These are phyloP conservation scores for Xylocampa areola DNA, from an alignment of 2,888 invertebrate species.

Conservation along the genomic window DNA sequence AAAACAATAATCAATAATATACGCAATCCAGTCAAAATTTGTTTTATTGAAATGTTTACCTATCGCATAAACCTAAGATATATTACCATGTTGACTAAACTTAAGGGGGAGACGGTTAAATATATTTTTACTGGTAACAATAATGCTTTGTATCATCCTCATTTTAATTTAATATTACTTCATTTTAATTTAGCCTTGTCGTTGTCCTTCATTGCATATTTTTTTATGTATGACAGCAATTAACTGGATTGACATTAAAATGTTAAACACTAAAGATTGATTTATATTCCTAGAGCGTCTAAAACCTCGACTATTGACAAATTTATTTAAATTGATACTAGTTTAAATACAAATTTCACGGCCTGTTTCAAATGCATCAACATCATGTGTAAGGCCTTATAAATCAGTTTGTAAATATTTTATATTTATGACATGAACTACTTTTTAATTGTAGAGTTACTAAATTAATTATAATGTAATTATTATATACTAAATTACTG, in stretches of 20 bases:
- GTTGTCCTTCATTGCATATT: not conserved
- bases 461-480: constrained; percentile 11
- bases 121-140: too few species aligned
- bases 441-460: constrained; percentile 15
- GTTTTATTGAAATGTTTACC: too few species aligned
- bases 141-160: too few species aligned
- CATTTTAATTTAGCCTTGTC: not conserved
- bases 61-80: too few species aligned
- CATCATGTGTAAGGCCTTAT: constrained; percentile 11
- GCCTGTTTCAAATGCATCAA: constrained; percentile 24
- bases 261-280: constrained; percentile 10
- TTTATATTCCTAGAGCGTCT: constrained; percentile 5
- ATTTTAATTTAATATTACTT: too few species aligned
- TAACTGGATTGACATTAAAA: constrained; percentile 1
- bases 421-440: constrained; percentile 10
- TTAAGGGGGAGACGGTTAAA: too few species aligned
- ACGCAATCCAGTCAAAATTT: too few species aligned
- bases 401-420: constrained; percentile 31
- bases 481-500: too few species aligned
- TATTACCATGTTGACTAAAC: too few species aligned
- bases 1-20: too few species aligned
- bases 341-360: constrained; percentile 17
- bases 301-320: constrained; percentile 13
- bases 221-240: constrained; percentile 5
- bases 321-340: constrained; percentile 26